These are phyloP conservation scores for Tapirus terrestris DNA, from an alignment of 2,113 vertebrate genomes.

Conservation along the genomic window DNA sequence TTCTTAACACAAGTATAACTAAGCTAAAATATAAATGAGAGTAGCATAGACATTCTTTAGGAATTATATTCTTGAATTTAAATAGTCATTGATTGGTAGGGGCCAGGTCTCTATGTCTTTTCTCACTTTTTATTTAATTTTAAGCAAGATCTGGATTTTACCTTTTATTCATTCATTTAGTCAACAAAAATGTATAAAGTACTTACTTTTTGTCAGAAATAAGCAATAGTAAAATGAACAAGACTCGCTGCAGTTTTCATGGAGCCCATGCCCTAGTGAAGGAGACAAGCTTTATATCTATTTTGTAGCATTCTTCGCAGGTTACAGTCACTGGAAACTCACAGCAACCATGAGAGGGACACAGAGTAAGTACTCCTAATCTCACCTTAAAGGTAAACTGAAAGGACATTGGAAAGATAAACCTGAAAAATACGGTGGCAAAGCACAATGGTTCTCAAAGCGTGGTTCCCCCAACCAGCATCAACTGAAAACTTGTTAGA, in stretches of 20 bases:
- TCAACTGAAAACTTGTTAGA: background rate
- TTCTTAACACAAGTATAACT: constrained; percentile 14
- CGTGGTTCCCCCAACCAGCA: background rate
- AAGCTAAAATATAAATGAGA: constrained; percentile 50
- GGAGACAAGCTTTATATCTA: background rate
- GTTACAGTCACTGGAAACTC: background rate
- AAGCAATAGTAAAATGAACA: background rate
- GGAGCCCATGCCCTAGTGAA: background rate
- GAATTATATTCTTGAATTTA: constrained; percentile 43
- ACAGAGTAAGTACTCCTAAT: background rate
- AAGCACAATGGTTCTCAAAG: background rate
- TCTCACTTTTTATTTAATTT: background rate
- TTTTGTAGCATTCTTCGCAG: background rate
- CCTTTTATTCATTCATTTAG: background rate
- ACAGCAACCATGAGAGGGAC: background rate
- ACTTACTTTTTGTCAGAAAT: background rate
- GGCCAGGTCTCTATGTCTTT: background rate
- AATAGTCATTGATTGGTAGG: background rate
- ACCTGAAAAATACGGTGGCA: background rate
- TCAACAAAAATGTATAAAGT: background rate
- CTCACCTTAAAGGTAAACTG: background rate
- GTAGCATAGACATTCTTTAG: background rate
- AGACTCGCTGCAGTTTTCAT: background rate
- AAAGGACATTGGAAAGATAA: background rate
- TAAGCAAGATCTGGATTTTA: background rate